Percentiles rank a stretch among this genome's conserved stretches.
Conservation (phyloP, 64 coral and sea anemone genomes). For the Montipora foliosa region DNA sequence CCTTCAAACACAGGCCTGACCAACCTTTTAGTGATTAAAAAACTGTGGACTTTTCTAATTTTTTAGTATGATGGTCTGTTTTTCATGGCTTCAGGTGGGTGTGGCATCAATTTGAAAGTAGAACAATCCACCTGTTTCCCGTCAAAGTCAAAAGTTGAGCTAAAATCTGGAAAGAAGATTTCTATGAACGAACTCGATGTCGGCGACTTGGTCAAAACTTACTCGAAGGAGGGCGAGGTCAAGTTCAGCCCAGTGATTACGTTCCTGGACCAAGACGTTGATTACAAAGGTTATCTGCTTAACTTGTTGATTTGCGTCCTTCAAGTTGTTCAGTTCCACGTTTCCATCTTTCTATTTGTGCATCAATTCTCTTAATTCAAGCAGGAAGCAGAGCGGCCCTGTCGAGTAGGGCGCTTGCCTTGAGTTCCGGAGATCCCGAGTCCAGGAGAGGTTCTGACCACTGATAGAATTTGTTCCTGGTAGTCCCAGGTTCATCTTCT, state of each 20-base stretch:
- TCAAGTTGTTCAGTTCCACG: too few species aligned
- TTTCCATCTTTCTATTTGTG: not conserved
- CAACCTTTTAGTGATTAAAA: too few species aligned
- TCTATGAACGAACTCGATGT: constrained; percentile 37
- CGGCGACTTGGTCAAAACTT: constrained; percentile 54
- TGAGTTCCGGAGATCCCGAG: too few species aligned
- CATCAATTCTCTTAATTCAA: not conserved
- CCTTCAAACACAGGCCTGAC: too few species aligned
- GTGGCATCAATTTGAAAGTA: constrained; percentile 23
- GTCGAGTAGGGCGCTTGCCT: too few species aligned
- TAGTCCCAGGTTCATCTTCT: too few species aligned
- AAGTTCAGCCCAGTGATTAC: constrained; percentile 59
- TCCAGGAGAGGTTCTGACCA: too few species aligned
- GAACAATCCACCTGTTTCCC: constrained; percentile 52
- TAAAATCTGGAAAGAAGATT: constrained; percentile 58
- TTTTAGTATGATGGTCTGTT: not conserved
- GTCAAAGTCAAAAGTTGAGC: constrained; percentile 50
- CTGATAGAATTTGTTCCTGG: too few species aligned
- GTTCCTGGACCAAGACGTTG: constrained; percentile 44
- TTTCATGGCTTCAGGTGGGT: not conserved
- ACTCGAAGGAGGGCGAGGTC: constrained; percentile 9
- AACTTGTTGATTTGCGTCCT: too few species aligned
- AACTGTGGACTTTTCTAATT: too few species aligned
- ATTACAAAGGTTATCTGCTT: constrained; percentile 5
- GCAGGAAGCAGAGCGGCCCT: too few species aligned